A percentile compares a stretch with the other conserved stretches of the same genome.
phyloP scores from a whole-genome alignment of 2,888 invertebrate genomes.

The Leptopterna dolabrata region DNA sequence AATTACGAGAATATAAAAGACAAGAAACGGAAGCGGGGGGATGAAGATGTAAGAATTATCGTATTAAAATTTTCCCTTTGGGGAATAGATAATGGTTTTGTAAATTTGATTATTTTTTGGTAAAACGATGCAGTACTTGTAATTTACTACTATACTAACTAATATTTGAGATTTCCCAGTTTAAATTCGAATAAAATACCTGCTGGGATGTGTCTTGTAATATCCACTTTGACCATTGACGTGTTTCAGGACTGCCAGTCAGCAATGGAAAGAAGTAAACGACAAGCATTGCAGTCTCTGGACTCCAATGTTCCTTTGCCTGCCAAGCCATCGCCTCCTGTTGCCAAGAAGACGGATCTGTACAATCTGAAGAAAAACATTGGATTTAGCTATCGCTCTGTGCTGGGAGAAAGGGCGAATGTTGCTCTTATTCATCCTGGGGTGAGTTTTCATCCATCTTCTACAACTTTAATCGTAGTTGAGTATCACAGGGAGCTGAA shows the following conservation, averaged over 20 bases:
- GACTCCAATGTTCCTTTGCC: conserved; percentile 36
- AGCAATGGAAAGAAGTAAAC: neutral
- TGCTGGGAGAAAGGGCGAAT: conserved; percentile 14
- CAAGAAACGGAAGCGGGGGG: conserved; percentile 56
- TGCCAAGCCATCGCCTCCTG: conserved; percentile 9
- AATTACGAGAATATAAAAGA: conserved; percentile 47
- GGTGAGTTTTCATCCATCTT: neutral
- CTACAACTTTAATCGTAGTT: neutral
- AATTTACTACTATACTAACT: too few relatives aligned
- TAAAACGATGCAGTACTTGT: neutral
- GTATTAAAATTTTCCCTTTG: neutral
- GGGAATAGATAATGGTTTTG: neutral
- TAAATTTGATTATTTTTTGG: neutral
- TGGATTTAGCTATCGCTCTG: neutral
- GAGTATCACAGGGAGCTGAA: too few relatives aligned
- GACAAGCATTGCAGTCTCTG: conserved; percentile 41
- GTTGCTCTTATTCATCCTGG: conserved; percentile 35
- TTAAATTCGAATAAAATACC: neutral
- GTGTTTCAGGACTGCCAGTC: neutral
- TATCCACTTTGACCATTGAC: too few relatives aligned
- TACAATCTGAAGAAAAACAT: conserved; percentile 42
- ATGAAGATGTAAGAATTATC: conserved; percentile 54
- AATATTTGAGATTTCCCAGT: too few relatives aligned
- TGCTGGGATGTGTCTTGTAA: too few relatives aligned
- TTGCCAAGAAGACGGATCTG: neutral